These are phyloP conservation scores for Chelon auratus DNA, from an alignment of 2,797 vertebrate genomes.

Conservation along the genomic window DNA sequence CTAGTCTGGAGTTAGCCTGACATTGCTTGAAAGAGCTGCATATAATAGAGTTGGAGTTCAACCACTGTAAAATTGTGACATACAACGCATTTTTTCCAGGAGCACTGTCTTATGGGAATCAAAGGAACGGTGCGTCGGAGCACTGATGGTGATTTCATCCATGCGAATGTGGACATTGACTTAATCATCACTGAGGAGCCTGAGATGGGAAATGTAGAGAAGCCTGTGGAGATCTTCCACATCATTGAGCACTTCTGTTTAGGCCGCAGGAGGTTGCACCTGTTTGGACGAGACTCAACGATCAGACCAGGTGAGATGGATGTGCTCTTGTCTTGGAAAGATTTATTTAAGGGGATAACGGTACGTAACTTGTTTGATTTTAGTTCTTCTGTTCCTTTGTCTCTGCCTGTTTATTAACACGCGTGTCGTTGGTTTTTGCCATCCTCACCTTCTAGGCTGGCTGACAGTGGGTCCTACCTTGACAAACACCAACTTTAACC, in stretches of 20 bases:
- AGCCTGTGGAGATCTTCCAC: slow-evolving; percentile 98
- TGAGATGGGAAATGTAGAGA: slow-evolving; percentile 98
- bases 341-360: not conserved
- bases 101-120: slow-evolving; percentile 99
- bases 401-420: slow-evolving; percentile 2
- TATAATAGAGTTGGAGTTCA: not conserved
- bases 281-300: slow-evolving; percentile 97
- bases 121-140: slow-evolving; percentile 96
- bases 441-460: slow-evolving; percentile 87
- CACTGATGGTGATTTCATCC: slow-evolving; percentile 97
- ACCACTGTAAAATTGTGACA: not conserved
- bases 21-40: too few species aligned
- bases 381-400: not conserved
- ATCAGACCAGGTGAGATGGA: slow-evolving; percentile 91
- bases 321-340: not conserved
- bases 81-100: slow-evolving; percentile 76
- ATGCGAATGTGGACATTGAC: slow-evolving; percentile 98
- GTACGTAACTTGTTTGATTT: not conserved
- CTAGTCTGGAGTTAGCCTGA: not conserved
- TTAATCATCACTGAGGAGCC: slow-evolving; percentile 98
- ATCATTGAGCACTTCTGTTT: slow-evolving; percentile 99
- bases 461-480: slow-evolving; percentile 96
- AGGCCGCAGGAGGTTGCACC: slow-evolving; percentile 92
- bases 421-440: not conserved
- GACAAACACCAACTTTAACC: slow-evolving; percentile 99